These are phyloP conservation scores for Synanthedon tipuliformis DNA, from an alignment of 2,888 invertebrate species.

Conservation along the genomic window DNA sequence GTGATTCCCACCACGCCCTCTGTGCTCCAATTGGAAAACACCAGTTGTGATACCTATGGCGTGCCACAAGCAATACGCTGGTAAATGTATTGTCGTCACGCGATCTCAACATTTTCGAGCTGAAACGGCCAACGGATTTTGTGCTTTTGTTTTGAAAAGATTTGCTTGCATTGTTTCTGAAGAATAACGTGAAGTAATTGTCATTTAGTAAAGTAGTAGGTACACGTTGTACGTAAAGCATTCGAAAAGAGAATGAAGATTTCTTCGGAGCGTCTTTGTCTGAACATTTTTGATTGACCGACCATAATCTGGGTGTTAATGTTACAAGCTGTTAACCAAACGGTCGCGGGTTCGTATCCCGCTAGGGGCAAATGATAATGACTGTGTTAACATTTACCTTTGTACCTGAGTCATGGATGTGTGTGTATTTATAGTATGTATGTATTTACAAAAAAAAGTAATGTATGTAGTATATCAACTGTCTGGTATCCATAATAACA, in stretches of 20 bases:
- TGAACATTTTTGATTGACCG: too few relatives aligned
- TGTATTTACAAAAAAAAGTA: too few relatives aligned
- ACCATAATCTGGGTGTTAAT: too few relatives aligned
- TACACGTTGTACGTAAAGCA: background rate
- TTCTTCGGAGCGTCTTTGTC: too few relatives aligned
- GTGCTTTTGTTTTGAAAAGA: slow-evolving; percentile 17
- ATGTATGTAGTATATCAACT: too few relatives aligned
- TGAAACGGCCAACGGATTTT: slow-evolving; percentile 10
- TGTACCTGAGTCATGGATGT: too few relatives aligned
- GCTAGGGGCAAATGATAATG: too few relatives aligned
- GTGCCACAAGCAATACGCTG: slow-evolving; percentile 9
- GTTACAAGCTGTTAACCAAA: too few relatives aligned
- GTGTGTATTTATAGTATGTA: too few relatives aligned
- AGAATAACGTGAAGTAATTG: slow-evolving; percentile 4
- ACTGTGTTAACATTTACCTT: too few relatives aligned
- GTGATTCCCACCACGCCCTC: background rate
- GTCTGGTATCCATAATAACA: too few relatives aligned
- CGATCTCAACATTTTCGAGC: slow-evolving; percentile 19
- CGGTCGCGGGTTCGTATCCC: too few relatives aligned
- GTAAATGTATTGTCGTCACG: slow-evolving; percentile 15
- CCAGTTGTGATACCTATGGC: slow-evolving; percentile 5
- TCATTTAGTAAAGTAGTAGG: background rate
- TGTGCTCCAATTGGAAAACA: background rate
- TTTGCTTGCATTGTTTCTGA: slow-evolving; percentile 15
- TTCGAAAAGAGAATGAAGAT: background rate